Percentiles rank a stretch among this genome's conserved stretches.
These are phyloP conservation scores for Athetis lepigone DNA, from an alignment of 2,888 invertebrate species.

Conservation along the genomic window DNA sequence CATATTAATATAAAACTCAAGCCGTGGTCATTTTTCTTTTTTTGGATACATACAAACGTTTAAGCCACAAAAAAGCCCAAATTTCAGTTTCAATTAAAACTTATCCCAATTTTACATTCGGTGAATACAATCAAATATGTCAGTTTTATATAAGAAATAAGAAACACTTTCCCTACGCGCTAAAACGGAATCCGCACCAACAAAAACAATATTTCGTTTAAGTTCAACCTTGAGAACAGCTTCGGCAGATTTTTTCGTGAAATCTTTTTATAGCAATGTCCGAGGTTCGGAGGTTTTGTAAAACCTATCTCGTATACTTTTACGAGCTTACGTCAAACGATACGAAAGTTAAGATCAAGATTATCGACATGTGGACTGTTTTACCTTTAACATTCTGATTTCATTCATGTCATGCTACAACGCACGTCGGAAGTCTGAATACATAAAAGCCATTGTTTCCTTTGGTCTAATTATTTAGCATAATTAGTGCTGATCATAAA, in stretches of 20 bases:
- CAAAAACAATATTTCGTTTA: slow-evolving; percentile 57
- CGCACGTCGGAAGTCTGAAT: slow-evolving; percentile 8
- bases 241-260: slow-evolving; percentile 41
- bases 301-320: slow-evolving; percentile 56
- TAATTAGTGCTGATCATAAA: slow-evolving; percentile 35
- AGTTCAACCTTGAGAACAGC: slow-evolving; percentile 51
- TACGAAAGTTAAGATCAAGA: slow-evolving; percentile 38
- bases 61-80: too few relatives aligned
- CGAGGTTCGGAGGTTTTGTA: slow-evolving; percentile 47
- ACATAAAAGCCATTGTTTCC: slow-evolving; percentile 12
- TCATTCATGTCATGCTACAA: slow-evolving; percentile 21
- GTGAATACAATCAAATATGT: slow-evolving; percentile 33
- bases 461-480: slow-evolving; percentile 34
- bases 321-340: slow-evolving; percentile 50
- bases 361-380: slow-evolving; percentile 25
- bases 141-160: slow-evolving; percentile 37
- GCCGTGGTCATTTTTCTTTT: too few relatives aligned
- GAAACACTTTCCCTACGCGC: slow-evolving; percentile 36
- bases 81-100: slow-evolving; percentile 41
- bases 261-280: slow-evolving; percentile 54
- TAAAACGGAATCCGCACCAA: slow-evolving; percentile 28
- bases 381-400: slow-evolving; percentile 21
- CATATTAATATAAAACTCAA: slow-evolving; percentile 29
- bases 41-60: too few relatives aligned
- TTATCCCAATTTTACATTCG: slow-evolving; percentile 21